Evolutionary conservation across 2,797 vertebrate genomes (phyloP).

Genomic region (Scyliorhinus canicula): DNA sequence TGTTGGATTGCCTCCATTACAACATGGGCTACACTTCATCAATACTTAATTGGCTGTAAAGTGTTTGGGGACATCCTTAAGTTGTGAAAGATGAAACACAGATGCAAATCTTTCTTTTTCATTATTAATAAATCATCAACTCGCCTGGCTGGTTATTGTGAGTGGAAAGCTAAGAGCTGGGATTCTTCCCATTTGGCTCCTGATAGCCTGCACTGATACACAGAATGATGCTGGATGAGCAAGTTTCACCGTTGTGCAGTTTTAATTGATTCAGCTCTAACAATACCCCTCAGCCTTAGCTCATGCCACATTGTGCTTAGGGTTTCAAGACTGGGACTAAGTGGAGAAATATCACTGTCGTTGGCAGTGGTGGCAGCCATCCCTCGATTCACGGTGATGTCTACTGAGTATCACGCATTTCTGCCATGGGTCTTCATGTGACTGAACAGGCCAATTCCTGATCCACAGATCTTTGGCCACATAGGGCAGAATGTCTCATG

Average conservation of each 20-base stretch:
- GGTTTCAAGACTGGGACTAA: background rate
- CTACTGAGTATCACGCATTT: too few relatives aligned
- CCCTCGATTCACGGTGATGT: too few relatives aligned
- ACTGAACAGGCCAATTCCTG: too few relatives aligned
- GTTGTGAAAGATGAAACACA: background rate
- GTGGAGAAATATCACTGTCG: background rate
- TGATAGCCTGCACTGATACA: background rate
- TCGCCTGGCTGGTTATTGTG: background rate
- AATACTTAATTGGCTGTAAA: background rate
- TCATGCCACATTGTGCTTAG: background rate
- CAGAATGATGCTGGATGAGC: background rate
- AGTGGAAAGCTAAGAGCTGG: background rate
- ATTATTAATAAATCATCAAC: background rate
- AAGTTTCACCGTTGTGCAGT: background rate
- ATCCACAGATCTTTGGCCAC: too few relatives aligned
- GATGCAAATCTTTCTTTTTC: background rate
- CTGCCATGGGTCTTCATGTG: too few relatives aligned
- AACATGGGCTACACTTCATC: background rate
- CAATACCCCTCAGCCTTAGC: background rate
- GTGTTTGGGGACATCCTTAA: background rate
- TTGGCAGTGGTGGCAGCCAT: too few relatives aligned
- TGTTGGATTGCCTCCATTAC: background rate
- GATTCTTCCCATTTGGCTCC: background rate
- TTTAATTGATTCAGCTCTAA: background rate
- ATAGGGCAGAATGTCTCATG: too few relatives aligned